Percentiles rank a stretch among this genome's conserved stretches.
Evolutionary conservation across 2,797 vertebrate genomes (phyloP).

Genomic region (Urosaurus nigricauda): DNA sequence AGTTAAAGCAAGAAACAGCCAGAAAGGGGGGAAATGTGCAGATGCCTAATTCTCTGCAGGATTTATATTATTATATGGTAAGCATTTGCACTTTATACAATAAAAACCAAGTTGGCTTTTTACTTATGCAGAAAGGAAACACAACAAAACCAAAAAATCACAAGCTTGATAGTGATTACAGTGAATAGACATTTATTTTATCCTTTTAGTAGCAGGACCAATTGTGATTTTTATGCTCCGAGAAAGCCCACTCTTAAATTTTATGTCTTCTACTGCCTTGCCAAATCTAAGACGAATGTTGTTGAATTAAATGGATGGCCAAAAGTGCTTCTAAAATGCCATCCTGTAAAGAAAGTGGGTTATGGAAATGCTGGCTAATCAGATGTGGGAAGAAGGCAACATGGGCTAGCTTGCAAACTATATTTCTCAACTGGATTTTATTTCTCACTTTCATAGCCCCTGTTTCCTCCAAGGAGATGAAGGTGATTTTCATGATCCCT

Average conservation of each 20-base stretch:
- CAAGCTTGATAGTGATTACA: slow-evolving; percentile 75
- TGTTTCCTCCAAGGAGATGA: not conserved
- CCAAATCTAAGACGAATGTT: slow-evolving; percentile 72
- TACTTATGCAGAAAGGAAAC: slow-evolving; percentile 72
- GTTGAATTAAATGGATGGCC: slow-evolving; percentile 70
- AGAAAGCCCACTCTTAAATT: slow-evolving; percentile 76
- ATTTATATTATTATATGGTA: slow-evolving; percentile 76
- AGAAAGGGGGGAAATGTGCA: slow-evolving; percentile 61
- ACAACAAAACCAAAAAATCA: slow-evolving; percentile 73
- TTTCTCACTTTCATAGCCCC: not conserved
- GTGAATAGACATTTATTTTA: slow-evolving; percentile 79
- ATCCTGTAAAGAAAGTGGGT: slow-evolving; percentile 64
- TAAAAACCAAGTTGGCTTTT: slow-evolving; percentile 72
- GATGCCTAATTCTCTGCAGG: slow-evolving; percentile 78
- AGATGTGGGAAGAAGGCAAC: slow-evolving; percentile 40
- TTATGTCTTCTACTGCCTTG: slow-evolving; percentile 69
- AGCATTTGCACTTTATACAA: slow-evolving; percentile 76
- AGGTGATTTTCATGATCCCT: not conserved
- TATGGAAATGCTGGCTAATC: slow-evolving; percentile 61
- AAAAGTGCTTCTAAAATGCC: slow-evolving; percentile 63
- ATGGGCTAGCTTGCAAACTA: slow-evolving; percentile 9
- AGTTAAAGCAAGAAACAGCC: slow-evolving; percentile 73
- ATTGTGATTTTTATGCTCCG: slow-evolving; percentile 76
- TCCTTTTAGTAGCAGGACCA: slow-evolving; percentile 76
- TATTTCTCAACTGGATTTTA: slow-evolving; percentile 9